These are phyloP conservation scores for Hirtodrosophila duncani DNA, from an alignment of 2,888 invertebrate species.

Conservation along the genomic window DNA sequence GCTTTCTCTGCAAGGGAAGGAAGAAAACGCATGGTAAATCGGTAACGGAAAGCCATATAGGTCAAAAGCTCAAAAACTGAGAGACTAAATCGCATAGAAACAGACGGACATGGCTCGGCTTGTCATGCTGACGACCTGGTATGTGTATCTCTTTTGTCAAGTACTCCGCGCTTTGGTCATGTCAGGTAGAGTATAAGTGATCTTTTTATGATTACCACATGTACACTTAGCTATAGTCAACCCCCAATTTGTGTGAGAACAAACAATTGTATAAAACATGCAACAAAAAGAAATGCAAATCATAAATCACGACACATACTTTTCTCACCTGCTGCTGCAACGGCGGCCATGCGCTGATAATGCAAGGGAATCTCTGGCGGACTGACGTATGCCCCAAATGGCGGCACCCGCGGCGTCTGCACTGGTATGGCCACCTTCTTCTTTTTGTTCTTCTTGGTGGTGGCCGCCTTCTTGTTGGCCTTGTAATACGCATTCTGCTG, in stretches of 20 bases:
- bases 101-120: no score
- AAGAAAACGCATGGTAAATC: not conserved
- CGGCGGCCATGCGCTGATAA: slow-evolving; percentile 78
- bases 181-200: no score
- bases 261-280: not conserved
- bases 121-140: no score
- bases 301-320: slow-evolving; percentile 68
- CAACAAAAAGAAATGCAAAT: not conserved
- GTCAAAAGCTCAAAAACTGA: no score
- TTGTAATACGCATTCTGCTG: slow-evolving; percentile 82
- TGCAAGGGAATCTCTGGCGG: slow-evolving; percentile 82
- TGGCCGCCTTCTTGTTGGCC: slow-evolving; percentile 83
- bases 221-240: no score
- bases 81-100: no score
- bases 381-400: slow-evolving; percentile 83
- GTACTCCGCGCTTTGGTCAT: no score
- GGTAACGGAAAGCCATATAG: not conserved
- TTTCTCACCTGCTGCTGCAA: slow-evolving; percentile 73
- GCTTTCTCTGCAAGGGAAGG: slow-evolving; percentile 56
- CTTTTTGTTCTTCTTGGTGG: slow-evolving; percentile 86
- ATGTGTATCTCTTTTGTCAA: no score
- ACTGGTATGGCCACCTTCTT: slow-evolving; percentile 90
- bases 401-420: slow-evolving; percentile 89
- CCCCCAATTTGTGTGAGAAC: not conserved
- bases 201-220: no score